phyloP scores from a whole-genome alignment of 2,888 invertebrate species.

The Leptinotarsa peninsularis region DNA sequence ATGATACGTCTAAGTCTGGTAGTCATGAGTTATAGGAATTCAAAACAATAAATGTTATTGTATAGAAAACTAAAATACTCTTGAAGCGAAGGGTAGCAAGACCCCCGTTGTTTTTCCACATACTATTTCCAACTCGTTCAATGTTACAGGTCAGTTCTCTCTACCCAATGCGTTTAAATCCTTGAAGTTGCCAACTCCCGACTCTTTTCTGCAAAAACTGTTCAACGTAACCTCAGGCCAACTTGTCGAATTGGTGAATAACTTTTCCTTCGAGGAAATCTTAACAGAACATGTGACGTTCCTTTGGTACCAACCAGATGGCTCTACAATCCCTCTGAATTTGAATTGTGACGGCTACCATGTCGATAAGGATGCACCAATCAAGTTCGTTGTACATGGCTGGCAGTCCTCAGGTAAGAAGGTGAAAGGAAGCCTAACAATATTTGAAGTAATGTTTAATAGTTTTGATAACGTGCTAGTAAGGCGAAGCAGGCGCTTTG shows the following conservation, averaged over 20 bases:
- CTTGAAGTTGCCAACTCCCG: constrained; percentile 31
- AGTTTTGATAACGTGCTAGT: no score
- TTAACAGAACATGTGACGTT: constrained; percentile 37
- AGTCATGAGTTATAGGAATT: no score
- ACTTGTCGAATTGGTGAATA: constrained; percentile 35
- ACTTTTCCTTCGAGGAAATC: constrained; percentile 43
- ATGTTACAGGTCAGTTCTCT: not conserved
- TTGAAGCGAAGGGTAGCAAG: no score
- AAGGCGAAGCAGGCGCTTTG: no score
- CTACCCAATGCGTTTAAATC: constrained; percentile 9
- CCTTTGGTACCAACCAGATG: constrained; percentile 35
- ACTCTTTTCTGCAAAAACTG: constrained; percentile 35
- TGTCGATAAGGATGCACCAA: constrained; percentile 41
- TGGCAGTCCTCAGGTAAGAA: constrained; percentile 47
- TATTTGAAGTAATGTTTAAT: no score
- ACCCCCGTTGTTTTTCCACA: no score
- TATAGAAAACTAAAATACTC: no score
- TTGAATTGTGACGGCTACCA: constrained; percentile 15
- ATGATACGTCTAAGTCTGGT: no score
- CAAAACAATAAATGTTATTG: no score
- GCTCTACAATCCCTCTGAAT: constrained; percentile 28
- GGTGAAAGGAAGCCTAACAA: no score
- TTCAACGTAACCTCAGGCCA: constrained; percentile 43
- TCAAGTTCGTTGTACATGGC: constrained; percentile 51
- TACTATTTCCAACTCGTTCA: not conserved